Conservation (phyloP, 2,888 invertebrate species). For the Lysandra coridon region DNA sequence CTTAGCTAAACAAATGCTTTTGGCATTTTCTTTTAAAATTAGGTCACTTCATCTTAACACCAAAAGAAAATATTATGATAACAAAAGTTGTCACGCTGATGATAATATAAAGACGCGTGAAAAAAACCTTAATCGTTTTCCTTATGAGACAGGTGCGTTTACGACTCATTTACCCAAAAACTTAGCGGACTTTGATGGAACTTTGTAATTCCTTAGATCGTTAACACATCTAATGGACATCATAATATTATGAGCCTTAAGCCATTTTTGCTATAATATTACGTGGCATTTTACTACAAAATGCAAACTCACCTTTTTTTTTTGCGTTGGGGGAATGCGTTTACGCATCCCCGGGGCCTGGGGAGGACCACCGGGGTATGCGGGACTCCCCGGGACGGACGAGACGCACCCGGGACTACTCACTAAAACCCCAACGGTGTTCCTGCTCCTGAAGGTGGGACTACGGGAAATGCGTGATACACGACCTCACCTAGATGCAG, state of each 20-base stretch:
- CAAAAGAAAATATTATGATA: neutral
- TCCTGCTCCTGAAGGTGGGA: no score
- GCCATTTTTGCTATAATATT: neutral
- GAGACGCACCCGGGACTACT: no score
- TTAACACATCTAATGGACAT: neutral
- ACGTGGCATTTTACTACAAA: neutral
- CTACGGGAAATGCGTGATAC: no score
- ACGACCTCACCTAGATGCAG: no score
- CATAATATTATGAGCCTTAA: neutral
- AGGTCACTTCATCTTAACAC: neutral
- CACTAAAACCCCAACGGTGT: no score
- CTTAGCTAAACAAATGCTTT: neutral
- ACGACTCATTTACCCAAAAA: neutral
- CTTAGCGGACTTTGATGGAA: neutral
- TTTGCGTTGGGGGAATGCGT: no score
- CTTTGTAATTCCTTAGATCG: neutral
- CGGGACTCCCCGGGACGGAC: no score
- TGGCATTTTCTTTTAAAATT: neutral
- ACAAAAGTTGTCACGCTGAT: neutral
- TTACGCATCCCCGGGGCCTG: no score
- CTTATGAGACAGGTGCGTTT: neutral
- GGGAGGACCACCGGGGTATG: no score
- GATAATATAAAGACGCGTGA: neutral
- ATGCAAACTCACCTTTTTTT: neutral
- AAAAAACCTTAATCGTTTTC: constrained; percentile 7